A percentile compares a stretch with the other conserved stretches of the same genome.
Evolutionary conservation across 2,113 vertebrate species (phyloP).

Genomic region (Eurystomus gularis): DNA sequence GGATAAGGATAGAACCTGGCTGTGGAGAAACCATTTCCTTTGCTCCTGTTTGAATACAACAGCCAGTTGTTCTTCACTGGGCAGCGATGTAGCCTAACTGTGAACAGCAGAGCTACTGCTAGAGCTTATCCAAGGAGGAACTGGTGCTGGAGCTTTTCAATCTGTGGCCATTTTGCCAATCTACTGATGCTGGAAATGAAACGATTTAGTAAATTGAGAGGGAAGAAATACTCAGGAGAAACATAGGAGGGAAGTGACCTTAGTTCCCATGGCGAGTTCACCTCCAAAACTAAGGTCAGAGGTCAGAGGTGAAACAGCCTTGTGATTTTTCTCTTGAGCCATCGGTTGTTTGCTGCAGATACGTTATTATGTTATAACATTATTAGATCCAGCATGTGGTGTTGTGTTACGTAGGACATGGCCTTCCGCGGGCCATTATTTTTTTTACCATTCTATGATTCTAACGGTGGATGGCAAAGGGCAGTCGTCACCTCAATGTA

Average conservation of each 20-base stretch:
- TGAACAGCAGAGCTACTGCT: background rate
- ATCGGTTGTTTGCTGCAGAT: background rate
- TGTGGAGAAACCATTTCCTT: background rate
- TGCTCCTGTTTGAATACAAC: background rate
- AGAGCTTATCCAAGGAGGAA: background rate
- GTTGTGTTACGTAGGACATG: background rate
- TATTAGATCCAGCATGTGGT: background rate
- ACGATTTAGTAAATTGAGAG: background rate
- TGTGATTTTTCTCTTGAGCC: background rate
- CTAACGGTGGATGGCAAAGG: background rate
- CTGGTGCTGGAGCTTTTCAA: background rate
- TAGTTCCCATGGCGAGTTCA: no score
- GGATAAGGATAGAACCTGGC: background rate
- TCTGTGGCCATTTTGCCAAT: background rate
- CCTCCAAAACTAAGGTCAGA: no score
- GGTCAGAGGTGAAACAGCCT: background rate
- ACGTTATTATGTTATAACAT: background rate
- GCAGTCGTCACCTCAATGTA: background rate
- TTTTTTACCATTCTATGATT: no score
- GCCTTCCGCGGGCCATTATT: background rate
- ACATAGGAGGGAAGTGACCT: background rate
- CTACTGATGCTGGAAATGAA: background rate
- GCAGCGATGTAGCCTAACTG: rapidly evolving
- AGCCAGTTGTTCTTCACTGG: background rate
- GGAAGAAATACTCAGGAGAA: background rate